phyloP scores from a whole-genome alignment of 2,888 invertebrate genomes.

The Diplolepis rosae region DNA sequence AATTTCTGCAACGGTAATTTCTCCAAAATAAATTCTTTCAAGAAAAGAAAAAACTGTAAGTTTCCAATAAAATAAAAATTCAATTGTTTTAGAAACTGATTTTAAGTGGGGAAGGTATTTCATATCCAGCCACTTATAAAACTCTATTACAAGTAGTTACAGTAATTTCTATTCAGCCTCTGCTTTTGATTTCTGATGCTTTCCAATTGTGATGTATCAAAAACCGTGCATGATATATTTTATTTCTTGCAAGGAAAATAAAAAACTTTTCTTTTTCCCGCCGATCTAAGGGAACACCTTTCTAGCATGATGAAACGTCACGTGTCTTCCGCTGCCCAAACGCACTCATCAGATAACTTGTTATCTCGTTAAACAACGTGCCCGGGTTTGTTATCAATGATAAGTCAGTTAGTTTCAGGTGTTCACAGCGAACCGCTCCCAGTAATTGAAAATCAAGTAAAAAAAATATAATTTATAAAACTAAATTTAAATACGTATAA shows the following conservation, averaged over 20 bases:
- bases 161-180: neutral
- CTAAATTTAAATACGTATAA: neutral
- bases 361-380: slow-evolving; percentile 23
- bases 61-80: no score
- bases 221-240: no score
- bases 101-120: no score
- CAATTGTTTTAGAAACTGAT: no score
- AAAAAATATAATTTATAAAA: neutral
- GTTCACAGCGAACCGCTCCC: slow-evolving; percentile 20
- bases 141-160: no score
- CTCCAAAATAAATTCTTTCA: no score
- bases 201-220: no score
- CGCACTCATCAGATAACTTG: slow-evolving; percentile 22
- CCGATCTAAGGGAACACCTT: neutral
- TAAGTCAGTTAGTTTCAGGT: slow-evolving; percentile 62
- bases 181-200: neutral
- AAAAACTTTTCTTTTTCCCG: neutral
- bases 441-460: neutral
- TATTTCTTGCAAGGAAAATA: no score
- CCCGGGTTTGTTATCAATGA: slow-evolving; percentile 63
- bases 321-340: slow-evolving; percentile 1
- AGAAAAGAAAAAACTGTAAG: no score
- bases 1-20: no score
- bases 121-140: no score
- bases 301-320: slow-evolving; percentile 12